Conservation (phyloP, 1,140 invertebrate genomes). For the Lasaia peninsularis region DNA sequence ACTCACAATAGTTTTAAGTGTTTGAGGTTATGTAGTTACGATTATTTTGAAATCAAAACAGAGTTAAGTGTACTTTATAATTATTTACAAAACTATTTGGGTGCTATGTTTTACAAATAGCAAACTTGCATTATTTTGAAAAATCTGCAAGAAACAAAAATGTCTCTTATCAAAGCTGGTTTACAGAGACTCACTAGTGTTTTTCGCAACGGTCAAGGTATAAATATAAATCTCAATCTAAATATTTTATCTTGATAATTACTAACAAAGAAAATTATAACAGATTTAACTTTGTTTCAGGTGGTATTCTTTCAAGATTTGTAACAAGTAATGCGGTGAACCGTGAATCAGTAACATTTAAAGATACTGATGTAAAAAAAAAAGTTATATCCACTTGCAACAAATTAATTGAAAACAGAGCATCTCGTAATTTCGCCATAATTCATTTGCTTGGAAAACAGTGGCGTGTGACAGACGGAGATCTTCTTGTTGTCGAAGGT, state of each 20-base stretch:
- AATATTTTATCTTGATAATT: no score
- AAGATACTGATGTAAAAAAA: constrained; percentile 41
- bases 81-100: not conserved
- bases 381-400: constrained; percentile 68
- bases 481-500: constrained; percentile 90
- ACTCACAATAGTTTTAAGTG: not conserved
- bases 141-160: not conserved
- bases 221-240: no score
- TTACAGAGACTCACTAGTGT: constrained; percentile 50
- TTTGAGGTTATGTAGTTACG: not conserved
- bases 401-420: constrained; percentile 60
- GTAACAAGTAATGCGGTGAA: constrained; percentile 40
- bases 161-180: constrained; percentile 28
- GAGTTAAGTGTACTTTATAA: not conserved
- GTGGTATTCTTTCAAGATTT: constrained; percentile 55
- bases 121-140: no score
- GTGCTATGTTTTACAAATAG: no score
- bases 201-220: constrained; percentile 48
- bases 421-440: constrained; percentile 91
- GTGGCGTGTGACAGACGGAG: constrained; percentile 91
- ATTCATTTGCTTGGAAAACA: constrained; percentile 91
- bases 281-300: constrained; percentile 35
- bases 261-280: no score
- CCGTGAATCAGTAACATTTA: constrained; percentile 25
- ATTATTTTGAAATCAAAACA: not conserved